Percentiles rank a stretch among this genome's conserved stretches.
These are phyloP conservation scores for Notospermus geniculatus DNA, from an alignment of 1,140 invertebrate species.

Conservation along the genomic window DNA sequence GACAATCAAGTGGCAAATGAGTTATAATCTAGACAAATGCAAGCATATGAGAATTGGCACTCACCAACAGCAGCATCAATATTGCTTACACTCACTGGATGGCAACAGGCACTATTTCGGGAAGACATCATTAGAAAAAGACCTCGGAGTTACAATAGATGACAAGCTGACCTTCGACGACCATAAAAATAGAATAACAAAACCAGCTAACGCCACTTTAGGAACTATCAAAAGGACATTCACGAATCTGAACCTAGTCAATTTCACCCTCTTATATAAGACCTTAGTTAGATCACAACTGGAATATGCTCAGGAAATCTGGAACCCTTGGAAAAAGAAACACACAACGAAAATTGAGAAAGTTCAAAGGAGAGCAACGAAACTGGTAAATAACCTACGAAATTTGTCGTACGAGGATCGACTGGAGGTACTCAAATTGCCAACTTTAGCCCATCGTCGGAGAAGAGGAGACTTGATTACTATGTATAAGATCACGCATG, in stretches of 20 bases:
- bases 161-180: background rate
- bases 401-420: no score
- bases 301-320: background rate
- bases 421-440: no score
- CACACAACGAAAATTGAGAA: background rate
- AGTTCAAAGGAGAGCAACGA: background rate
- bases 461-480: no score
- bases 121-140: background rate
- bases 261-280: background rate
- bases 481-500: no score
- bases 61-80: background rate
- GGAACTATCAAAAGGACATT: background rate
- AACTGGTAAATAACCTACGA: no score
- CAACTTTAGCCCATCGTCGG: no score
- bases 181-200: background rate
- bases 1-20: constrained; percentile 17
- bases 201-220: background rate
- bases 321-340: background rate
- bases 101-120: background rate
- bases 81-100: background rate
- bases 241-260: background rate
- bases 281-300: background rate
- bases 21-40: constrained; percentile 7
- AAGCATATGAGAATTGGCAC: background rate
- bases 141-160: background rate